Evolutionary conservation across 1,140 invertebrate species (phyloP).

Genomic region (Rhizoglyphus robini): DNA sequence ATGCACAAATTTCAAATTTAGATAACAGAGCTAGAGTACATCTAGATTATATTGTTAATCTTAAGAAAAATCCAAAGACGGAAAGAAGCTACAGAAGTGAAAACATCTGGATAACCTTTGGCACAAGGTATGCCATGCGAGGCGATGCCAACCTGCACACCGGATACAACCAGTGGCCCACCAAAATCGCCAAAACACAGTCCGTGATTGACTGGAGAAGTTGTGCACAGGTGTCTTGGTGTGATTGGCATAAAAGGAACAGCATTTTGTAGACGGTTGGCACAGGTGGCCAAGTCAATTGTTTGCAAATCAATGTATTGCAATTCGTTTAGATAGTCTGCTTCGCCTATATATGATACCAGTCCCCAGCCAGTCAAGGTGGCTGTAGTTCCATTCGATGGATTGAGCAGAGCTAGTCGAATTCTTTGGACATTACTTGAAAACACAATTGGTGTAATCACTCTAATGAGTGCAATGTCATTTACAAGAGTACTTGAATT

Average conservation of each 20-base stretch:
- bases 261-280: too few relatives aligned
- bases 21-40: too few relatives aligned
- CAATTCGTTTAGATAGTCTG: background rate
- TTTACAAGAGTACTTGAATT: background rate
- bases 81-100: conserved; percentile 15
- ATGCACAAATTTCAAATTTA: too few relatives aligned
- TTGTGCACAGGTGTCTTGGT: background rate
- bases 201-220: background rate
- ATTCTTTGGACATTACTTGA: background rate
- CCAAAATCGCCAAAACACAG: conserved; percentile 49
- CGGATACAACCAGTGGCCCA: conserved; percentile 40
- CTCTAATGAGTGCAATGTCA: background rate
- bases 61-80: conserved; percentile 7
- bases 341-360: background rate
- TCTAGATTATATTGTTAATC: too few relatives aligned
- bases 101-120: conserved; percentile 45
- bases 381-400: background rate
- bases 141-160: conserved; percentile 41
- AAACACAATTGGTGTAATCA: background rate
- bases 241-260: too few relatives aligned
- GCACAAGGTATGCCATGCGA: conserved; percentile 49
- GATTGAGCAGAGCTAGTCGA: background rate
- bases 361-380: background rate
- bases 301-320: background rate
- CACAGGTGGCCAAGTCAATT: background rate